Evolutionary conservation across 2,113 vertebrate species (phyloP).

Genomic region (Mustela lutreola): DNA sequence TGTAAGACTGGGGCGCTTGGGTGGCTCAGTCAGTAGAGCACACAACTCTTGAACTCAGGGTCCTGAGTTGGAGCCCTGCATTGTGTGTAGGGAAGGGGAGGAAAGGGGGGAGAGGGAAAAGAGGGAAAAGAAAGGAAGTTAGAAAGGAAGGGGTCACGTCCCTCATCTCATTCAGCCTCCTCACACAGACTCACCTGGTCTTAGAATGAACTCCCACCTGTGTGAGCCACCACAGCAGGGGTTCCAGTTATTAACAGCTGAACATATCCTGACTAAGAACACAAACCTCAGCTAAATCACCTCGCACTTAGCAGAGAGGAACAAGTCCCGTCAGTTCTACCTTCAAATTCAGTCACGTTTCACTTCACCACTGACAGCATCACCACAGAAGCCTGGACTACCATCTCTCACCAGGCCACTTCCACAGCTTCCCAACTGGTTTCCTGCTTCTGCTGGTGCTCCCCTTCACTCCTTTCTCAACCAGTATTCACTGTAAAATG

Average conservation of each 20-base stretch:
- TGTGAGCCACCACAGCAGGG: neutral
- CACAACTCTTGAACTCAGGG: neutral
- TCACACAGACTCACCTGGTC: neutral
- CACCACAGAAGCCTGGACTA: neutral
- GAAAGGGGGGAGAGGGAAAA: neutral
- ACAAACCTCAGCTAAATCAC: accelerated
- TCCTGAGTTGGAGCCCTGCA: neutral
- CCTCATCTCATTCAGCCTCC: neutral
- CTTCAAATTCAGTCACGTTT: neutral
- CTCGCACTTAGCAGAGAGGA: neutral
- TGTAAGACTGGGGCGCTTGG: neutral
- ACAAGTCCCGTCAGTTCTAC: neutral
- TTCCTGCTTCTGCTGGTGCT: neutral
- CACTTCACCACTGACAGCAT: neutral
- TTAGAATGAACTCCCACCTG: neutral
- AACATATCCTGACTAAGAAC: neutral
- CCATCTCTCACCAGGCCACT: accelerated
- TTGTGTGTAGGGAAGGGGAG: neutral
- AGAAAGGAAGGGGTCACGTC: neutral
- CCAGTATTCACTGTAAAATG: neutral
- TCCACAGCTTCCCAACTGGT: neutral
- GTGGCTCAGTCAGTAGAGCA: neutral
- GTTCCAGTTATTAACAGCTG: neutral
- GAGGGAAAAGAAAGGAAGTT: neutral
- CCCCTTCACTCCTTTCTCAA: neutral